Base-by-base conservation (phyloP, 2,888 invertebrate genomes). In the Zele albiditarsus region DNA sequence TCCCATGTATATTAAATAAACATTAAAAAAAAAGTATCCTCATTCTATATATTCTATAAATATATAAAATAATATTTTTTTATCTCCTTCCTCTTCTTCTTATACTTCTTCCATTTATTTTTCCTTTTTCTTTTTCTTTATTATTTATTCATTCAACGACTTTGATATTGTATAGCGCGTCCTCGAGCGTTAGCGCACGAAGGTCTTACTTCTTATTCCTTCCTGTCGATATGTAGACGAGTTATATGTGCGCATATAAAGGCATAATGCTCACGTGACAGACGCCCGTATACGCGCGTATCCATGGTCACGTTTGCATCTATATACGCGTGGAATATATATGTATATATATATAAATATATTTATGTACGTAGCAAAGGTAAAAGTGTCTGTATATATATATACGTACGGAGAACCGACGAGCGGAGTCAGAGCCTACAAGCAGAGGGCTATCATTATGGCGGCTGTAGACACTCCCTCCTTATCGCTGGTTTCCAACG, bases 391-490 rank as follows among this genome's bases (percentile, higher is more conserved):
- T 33, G 71, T 66, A 33, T 69, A 63, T 60, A 58, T 20, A 16
- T 60, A 38, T 67, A 66, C 76, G 77, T 79, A 78, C 76, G 75
- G 73, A 79, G 77, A 79, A 77, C 81, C 60, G 62, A 46, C 62
- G 71, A 46, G 77, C 75, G 70, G 83, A 85, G 84, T 86, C 85
- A 82, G 84, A 86, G 85, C 80, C 82, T 71, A 82, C 82, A 53
- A 66, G 42, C 77, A 75, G 74, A 86, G 87, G 85, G 84, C 88
- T 88, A 87, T 88, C 84, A 88, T 88, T 88, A 88, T 88, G 88
- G 88, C 88, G 86, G 87, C 88, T 84, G 87, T 87, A 88, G 88
- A 88, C 88, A 88, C 88, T 88, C 88, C 88, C 88, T 87, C 87
- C 88, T 88, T 88, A 88, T 88, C 88, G 88, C 85, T 78, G 86